Evolutionary conservation across 2,888 invertebrate genomes (phyloP), one percentile per base, ranked within the genome.

Genomic region (Stratiomys singularior): DNA sequence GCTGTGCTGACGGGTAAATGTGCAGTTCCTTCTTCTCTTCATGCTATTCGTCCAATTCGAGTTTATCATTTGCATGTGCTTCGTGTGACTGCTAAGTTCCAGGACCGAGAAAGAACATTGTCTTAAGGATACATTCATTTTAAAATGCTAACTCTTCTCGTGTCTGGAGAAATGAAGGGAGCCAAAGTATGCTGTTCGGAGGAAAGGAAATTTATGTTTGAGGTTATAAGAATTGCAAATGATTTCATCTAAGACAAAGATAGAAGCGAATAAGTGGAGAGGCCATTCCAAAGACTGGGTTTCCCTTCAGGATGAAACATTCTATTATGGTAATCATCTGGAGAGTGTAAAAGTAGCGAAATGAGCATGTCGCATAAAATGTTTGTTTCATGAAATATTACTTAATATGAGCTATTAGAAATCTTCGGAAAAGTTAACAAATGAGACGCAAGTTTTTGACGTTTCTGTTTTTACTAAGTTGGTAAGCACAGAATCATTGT

Each of bases 151-250:
- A n/a, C 69, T 30, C 7, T 13, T 60, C 18, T 11, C 44, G 44
- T 7, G 13, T 27, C 64, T 27, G 21, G 64, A 21, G 23, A 44
- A 67, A 27, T 47, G 69, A 28, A 60, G 5, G n/a, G 30, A 25
- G 18, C 37, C 30, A 72, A 56, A 60, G 74, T 60, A 46, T 21
- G 21, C 44, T 5, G 60, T 58, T 37, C 9, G 60, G 37, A 37
- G 74, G 74, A 37, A 28, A 23, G 58, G 44, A 74, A 74, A 60
- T 58, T 74, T 74, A 74, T 74, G 74, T 74, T 74, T 74, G 74
- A 58, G 74, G 74, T 60, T 74, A 74, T 74, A 74, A 74, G 74
- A 74, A 74, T 74, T 74, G 74, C 58, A 74, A 74, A 74, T 74
- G 74, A 74, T 52, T 13, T 60, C 74, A 74, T 74, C 37, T 28